A percentile compares a stretch with the other conserved stretches of the same genome.
Conservation (phyloP, 2,797 vertebrate genomes). For the Oreortyx pictus region DNA sequence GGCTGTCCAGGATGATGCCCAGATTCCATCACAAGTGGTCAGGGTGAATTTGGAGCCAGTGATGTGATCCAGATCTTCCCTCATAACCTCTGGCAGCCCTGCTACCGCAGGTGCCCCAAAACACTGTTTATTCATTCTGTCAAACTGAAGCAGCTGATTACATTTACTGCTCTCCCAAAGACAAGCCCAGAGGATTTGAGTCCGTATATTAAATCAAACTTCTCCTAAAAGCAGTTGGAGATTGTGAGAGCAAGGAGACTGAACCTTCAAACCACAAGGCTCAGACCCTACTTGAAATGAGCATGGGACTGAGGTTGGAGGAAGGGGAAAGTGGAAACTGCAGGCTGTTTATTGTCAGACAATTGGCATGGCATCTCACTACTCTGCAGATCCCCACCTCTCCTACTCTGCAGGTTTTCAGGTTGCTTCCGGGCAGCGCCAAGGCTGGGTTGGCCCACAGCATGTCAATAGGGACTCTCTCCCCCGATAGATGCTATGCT, state of each 20-base stretch:
- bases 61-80: constrained; percentile 17
- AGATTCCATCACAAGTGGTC: not conserved
- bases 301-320: not conserved
- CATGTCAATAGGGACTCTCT: accelerated
- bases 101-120: accelerated
- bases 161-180: constrained; percentile 42
- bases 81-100: constrained; percentile 29
- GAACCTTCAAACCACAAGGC: constrained; percentile 15
- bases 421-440: accelerated
- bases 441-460: not conserved
- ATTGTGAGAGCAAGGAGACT: constrained; percentile 15
- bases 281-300: constrained; percentile 1
- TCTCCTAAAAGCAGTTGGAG: constrained; percentile 50
- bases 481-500: not conserved
- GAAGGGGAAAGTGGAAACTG: constrained; percentile 17
- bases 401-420: not conserved
- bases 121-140: constrained; percentile 58
- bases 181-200: constrained; percentile 50
- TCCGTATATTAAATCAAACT: constrained; percentile 56
- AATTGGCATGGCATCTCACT: not conserved
- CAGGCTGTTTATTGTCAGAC: constrained; percentile 13
- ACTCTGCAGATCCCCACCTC: not conserved
- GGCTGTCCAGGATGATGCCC: not conserved
- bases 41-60: not conserved
- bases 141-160: constrained; percentile 46